Evolutionary conservation across 2,113 vertebrate species (phyloP).

Genomic region (Atractosteus spatula): DNA sequence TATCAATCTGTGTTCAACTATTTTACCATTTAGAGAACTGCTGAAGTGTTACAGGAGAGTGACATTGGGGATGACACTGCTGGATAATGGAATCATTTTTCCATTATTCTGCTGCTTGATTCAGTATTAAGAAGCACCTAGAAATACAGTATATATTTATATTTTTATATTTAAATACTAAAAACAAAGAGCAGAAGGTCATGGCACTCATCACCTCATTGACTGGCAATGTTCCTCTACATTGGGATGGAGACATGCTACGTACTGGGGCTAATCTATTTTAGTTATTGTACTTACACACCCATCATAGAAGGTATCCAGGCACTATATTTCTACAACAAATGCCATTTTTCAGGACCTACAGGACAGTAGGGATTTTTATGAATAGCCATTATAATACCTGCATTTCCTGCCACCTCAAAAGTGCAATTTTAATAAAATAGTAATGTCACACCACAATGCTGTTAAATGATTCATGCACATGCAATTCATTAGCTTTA

Average conservation of each 20-base stretch:
- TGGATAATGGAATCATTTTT: constrained; percentile 23
- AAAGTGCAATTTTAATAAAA: neutral
- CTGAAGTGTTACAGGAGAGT: constrained; percentile 27
- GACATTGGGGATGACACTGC: constrained; percentile 30
- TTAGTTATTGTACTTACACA: neutral
- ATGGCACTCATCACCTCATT: no score
- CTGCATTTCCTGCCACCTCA: neutral
- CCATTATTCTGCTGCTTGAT: constrained; percentile 10
- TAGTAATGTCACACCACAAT: neutral
- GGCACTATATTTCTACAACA: neutral
- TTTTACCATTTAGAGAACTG: constrained; percentile 25
- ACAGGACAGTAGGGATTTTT: no score
- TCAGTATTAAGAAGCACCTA: neutral
- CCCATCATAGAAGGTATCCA: neutral
- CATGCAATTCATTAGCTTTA: neutral
- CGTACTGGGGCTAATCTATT: no score
- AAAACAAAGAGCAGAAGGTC: no score
- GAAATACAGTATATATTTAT: neutral
- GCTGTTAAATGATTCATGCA: neutral
- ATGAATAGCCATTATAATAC: neutral
- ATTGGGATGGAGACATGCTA: no score
- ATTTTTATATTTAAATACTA: no score
- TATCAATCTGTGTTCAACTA: constrained; percentile 29
- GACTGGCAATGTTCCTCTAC: no score
- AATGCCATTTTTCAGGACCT: neutral